These are phyloP conservation scores for Mus minutoides DNA, from an alignment of 2,797 vertebrate genomes.

Conservation along the genomic window DNA sequence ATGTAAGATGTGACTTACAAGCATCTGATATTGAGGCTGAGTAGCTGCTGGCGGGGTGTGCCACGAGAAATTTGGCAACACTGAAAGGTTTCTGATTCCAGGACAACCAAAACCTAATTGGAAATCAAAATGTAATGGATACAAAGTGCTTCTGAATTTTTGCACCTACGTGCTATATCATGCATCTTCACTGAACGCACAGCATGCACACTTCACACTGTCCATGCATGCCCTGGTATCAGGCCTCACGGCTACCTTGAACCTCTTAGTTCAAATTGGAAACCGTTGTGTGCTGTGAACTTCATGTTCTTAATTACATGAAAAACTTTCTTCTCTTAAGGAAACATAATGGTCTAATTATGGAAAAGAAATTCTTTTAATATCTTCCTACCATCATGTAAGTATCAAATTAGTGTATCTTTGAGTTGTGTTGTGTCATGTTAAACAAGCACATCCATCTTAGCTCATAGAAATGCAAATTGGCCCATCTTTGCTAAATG, in stretches of 20 bases:
- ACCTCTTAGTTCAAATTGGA: not conserved
- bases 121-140: not conserved
- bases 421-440: not conserved
- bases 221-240: too few relatives aligned
- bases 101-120: not conserved
- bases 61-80: not conserved
- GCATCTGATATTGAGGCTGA: not conserved
- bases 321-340: not conserved
- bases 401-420: not conserved
- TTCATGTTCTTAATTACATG: not conserved
- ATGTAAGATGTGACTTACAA: not conserved
- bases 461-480: not conserved
- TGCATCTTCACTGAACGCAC: not conserved
- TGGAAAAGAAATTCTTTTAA: not conserved
- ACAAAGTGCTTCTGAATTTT: not conserved
- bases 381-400: not conserved
- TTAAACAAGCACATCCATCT: not conserved
- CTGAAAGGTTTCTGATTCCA: not conserved
- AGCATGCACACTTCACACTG: not conserved
- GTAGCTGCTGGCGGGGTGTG: not conserved
- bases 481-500: not conserved
- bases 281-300: not conserved
- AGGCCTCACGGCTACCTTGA: not conserved
- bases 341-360: not conserved
- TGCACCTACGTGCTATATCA: fast-evolving